Percentiles rank a stretch among this genome's conserved stretches.
Conservation (phyloP, 2,888 invertebrate species). For the Actias luna region DNA sequence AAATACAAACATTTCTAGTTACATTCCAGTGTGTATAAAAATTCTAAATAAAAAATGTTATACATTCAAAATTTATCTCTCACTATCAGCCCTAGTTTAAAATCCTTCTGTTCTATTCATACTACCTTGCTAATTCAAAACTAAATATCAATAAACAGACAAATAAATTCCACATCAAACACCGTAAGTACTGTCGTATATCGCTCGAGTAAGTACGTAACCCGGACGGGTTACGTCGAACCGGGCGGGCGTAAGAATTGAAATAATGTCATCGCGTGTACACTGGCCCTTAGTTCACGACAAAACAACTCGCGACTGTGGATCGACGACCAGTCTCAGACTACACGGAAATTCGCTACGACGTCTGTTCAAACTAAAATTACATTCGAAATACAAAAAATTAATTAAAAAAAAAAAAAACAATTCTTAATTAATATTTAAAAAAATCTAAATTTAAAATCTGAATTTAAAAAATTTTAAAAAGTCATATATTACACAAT, state of each 20-base stretch:
- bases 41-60: too few relatives aligned
- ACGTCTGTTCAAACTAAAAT: slow-evolving; percentile 33
- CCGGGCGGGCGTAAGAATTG: slow-evolving; percentile 31
- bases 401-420: not conserved
- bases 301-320: slow-evolving; percentile 53
- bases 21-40: too few relatives aligned
- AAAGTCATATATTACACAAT: not conserved
- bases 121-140: too few relatives aligned
- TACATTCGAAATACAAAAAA: slow-evolving; percentile 17
- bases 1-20: too few relatives aligned
- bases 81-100: too few relatives aligned
- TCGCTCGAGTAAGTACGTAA: not conserved
- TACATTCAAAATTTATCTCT: too few relatives aligned
- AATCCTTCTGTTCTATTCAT: too few relatives aligned
- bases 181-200: not conserved
- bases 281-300: slow-evolving; percentile 48
- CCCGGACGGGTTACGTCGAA: not conserved
- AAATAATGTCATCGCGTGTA: slow-evolving; percentile 50
- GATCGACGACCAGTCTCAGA: slow-evolving; percentile 55
- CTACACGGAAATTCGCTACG: slow-evolving; percentile 41
- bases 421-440: not conserved
- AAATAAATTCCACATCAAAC: not conserved
- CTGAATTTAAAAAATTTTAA: not conserved
- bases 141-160: not conserved
- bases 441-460: not conserved